Conservation (phyloP, 92 coral and sea anemone genomes). For the Zoanthus sansibaricus region DNA sequence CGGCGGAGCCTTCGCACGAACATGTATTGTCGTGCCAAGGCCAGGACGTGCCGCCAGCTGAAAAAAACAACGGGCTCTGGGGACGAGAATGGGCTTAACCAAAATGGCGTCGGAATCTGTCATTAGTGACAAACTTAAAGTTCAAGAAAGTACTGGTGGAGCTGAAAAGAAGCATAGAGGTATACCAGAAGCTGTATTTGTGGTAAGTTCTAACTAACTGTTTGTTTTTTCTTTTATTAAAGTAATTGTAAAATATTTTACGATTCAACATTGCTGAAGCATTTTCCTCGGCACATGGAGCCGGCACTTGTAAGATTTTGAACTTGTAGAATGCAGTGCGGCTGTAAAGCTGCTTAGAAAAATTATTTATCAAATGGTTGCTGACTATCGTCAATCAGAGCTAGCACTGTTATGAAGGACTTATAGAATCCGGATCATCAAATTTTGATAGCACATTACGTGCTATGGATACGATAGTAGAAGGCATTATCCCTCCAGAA, state of each 20-base stretch:
- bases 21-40: no score
- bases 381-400: no score
- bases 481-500: no score
- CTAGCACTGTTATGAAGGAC: no score
- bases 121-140: conserved; percentile 19
- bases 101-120: conserved; percentile 84
- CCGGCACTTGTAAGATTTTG: not conserved
- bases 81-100: conserved; percentile 14
- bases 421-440: no score
- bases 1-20: no score
- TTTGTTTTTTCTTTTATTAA: not conserved
- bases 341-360: not conserved
- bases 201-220: conserved; percentile 63
- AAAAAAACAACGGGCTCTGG: not conserved
- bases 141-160: conserved; percentile 42
- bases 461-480: no score
- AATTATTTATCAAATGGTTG: not conserved
- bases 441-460: no score
- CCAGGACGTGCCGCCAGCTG: no score
- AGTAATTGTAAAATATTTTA: not conserved
- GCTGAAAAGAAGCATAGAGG: conserved; percentile 88
- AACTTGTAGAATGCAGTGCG: not conserved
- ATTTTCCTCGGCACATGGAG: not conserved
- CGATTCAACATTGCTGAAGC: conserved; percentile 13
- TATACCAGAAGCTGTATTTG: conserved; percentile 95